Base-by-base conservation (phyloP, 2,888 invertebrate species). In the Arctia plantaginis region DNA sequence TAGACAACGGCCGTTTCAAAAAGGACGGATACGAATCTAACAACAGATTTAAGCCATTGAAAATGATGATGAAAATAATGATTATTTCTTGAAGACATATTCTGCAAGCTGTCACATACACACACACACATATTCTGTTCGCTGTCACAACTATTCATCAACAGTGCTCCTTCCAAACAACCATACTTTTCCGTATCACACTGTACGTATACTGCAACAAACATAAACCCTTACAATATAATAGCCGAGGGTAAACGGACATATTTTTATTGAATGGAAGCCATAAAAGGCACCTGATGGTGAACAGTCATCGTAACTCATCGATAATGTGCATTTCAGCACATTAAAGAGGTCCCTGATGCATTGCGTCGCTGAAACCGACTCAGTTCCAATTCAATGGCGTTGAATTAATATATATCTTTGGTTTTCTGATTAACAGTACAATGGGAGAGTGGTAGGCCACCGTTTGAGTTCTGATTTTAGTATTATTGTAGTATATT, bases 251-350 rank as follows among this genome's bases (percentile, higher is more conserved):
- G 72, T 67, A 73, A 27, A 39, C 30, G 51, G 33, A 64, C 69
- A 75, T 78, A 81, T 84, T 84, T 84, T 81, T 81, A 85, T 85
- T 79, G 77, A 85, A 83, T 79, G 81, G 77, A 41, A 41, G 72
- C 85, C 74, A 84, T 84, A 79, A 84, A 84, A 85, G 72, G 80
- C 84, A 84, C 79, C 85, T 83, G 84, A 85, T 84, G 78, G 78
- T 76, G 81, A 84, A 82, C 73, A 84, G 85, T 84, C 79, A 81
- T 73, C 84, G 81, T 83, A 85, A 84, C 79, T 85, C 84, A 84
- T 83, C 81, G 84, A 83, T 84, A 84, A 84, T 85, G 83, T 70
- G 77, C 85, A 76, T 80, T 84, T 83, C 85, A 83, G 76, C 81
- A 75, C 75, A 81, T 84, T 81, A 80, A 84, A 85, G 79, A 84